Evolutionary conservation across 2,888 invertebrate genomes (phyloP), one percentile per base, ranked within the genome.

Genomic region (Acleris literana): DNA sequence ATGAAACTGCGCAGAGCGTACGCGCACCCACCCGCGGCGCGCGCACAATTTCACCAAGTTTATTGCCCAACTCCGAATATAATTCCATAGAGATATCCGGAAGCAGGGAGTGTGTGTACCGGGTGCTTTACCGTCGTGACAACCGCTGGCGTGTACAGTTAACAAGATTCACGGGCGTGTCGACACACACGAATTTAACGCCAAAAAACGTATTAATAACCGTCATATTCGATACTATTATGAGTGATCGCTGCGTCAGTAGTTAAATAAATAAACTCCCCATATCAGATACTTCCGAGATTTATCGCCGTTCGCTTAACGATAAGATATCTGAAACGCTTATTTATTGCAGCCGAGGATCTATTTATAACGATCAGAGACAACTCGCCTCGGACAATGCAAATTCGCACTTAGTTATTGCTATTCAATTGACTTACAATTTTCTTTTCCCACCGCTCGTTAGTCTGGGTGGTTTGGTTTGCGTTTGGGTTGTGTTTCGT

Each of bases 361-460:
- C 81, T 83, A 81, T 85, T 83, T 84, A 84, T 83, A 82, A 83
- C 81, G 78, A 81, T 83, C 79, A 71, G 75, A 76, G 79, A 75
- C 74, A 79, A 77, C 78, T 73, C 72, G 75, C 69, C 74, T 70
- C 73, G 76, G 78, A 84, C 84, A 86, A 87, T 88, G 85, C 81
- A 83, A 85, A 86, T 85, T 83, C 79, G 75, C 79, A 80, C 80
- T 81, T 78, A 79, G 78, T 80, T 82, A 80, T 78, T 79, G 77
- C 75, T 71, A 76, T 80, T 80, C 78, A 73, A 78, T 81, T 74
- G 71, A 76, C 74, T 75, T 63, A 71, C 74, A 75, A 77, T 77
- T 79, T 77, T 76, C 71, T 79, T 82, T 79, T 80, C 76, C 78
- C 79, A 80, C 74, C 71, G 73, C 76, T 75, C 71, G 77, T 77